Evolutionary conservation across 2,888 invertebrate species (phyloP).

Genomic region (Rutpela maculata): DNA sequence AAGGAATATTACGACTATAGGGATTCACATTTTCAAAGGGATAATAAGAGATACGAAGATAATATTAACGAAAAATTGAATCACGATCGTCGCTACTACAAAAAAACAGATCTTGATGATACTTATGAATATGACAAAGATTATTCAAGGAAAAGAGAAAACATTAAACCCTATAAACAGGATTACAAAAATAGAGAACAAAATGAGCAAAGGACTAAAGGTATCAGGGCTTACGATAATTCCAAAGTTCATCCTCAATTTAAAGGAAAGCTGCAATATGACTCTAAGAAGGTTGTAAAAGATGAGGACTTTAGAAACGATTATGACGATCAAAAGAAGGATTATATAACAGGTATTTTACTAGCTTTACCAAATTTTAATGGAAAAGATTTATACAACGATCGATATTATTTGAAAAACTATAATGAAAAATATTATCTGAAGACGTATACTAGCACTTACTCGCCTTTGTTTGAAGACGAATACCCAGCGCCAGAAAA

Average conservation of each 20-base stretch:
- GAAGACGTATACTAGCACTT: no score
- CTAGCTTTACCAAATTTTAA: constrained; percentile 19
- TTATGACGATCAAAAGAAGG: constrained; percentile 19
- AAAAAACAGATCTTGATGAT: background rate
- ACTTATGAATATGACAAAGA: constrained; percentile 16
- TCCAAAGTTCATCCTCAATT: background rate
- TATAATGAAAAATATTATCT: no score
- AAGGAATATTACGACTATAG: no score
- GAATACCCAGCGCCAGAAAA: no score
- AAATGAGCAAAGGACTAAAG: background rate
- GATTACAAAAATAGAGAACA: background rate
- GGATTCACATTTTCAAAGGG: background rate
- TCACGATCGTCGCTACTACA: background rate
- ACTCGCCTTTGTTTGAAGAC: no score
- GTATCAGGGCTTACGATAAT: background rate
- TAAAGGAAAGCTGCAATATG: background rate
- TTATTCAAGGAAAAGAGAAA: constrained; percentile 12
- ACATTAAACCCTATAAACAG: background rate
- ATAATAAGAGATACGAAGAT: constrained; percentile 19
- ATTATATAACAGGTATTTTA: constrained; percentile 31
- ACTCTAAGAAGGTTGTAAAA: no score
- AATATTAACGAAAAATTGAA: constrained; percentile 37
- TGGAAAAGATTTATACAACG: background rate
- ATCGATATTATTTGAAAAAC: constrained; percentile 10
- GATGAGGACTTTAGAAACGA: background rate